Evolutionary conservation across 1,140 invertebrate genomes (phyloP), one percentile per base, ranked within the genome.

Genomic region (Drosophila pachea): DNA sequence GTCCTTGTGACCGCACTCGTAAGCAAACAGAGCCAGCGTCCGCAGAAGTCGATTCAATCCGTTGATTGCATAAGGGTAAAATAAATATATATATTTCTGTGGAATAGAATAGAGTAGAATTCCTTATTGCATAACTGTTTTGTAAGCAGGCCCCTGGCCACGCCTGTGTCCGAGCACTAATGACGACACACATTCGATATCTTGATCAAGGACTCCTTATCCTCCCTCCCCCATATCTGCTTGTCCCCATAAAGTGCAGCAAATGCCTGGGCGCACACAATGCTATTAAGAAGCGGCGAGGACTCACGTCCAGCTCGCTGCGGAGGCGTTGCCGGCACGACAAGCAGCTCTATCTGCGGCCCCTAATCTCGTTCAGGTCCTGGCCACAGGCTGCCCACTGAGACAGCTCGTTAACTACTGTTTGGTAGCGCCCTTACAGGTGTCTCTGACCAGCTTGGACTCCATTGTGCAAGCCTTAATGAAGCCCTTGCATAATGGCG

Each of bases 131-230:
- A 84, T 76, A 70, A 70, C 68, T 69, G 76, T 66, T 83, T 83
- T 78, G 68, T 76, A 84, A 79, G 76, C 61, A 71, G 70, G 33
- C 7, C 58, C 66, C 81, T 86, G 71, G 79, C 81, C 67, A 71
- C 62, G 67, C 47, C 53, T 54, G 67, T 56, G 64, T 36, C 61
- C 40, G 49, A 69, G 60, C 63, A 86, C 81, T 86, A 86, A 86
- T 86, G 81, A 86, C 86, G 81, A 86, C 81, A 86, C 76, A 86
- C 82, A 86, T 77, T 81, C 77, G 74, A 69, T 86, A 86, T 86
- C 82, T 86, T 77, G 81, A 86, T 86, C 76, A 35, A 16, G 12
- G n/a, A 7, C n/a, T 40, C 16, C 5, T 11, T 5, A n/a, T n/a
- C n/a, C n/a, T 8, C 16, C 12, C 16, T 11, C 8, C 33, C 12